Percentiles rank a stretch among this genome's conserved stretches.
Evolutionary conservation across 2,113 vertebrate species (phyloP).

Genomic region (Semnornis frantzii): DNA sequence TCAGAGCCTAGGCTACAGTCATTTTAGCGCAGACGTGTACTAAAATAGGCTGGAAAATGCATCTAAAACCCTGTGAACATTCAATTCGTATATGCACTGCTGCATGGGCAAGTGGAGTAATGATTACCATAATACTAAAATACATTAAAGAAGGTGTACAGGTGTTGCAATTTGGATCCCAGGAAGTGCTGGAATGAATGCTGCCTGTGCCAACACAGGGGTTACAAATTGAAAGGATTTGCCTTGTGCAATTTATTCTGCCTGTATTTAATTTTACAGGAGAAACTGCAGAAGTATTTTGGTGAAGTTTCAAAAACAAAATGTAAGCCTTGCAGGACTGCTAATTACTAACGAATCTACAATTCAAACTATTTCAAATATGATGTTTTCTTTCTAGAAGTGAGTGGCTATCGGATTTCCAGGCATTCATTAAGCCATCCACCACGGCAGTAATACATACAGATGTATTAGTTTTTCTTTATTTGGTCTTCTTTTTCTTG

Average conservation of each 20-base stretch:
- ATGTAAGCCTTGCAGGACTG: background rate
- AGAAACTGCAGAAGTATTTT: background rate
- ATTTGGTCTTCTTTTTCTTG: background rate
- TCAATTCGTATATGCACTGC: background rate
- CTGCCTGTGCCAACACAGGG: background rate
- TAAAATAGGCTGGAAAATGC: background rate
- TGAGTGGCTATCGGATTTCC: background rate
- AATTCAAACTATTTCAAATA: background rate
- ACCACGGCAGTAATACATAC: background rate
- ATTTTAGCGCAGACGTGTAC: background rate
- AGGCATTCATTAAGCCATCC: background rate
- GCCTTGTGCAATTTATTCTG: background rate
- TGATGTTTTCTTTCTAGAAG: background rate
- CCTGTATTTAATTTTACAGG: constrained; percentile 12
- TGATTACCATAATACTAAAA: background rate
- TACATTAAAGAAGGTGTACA: background rate
- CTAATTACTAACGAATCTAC: background rate
- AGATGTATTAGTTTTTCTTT: background rate
- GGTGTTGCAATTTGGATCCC: background rate
- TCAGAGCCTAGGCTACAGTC: background rate
- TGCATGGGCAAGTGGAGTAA: background rate
- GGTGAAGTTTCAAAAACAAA: constrained; percentile 19
- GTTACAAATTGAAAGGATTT: background rate
- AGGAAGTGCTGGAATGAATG: background rate
- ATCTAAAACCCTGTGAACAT: background rate